Evolutionary conservation across 2,113 vertebrate species (phyloP), one percentile per base, ranked within the genome.

Genomic region (Euleptes europaea): DNA sequence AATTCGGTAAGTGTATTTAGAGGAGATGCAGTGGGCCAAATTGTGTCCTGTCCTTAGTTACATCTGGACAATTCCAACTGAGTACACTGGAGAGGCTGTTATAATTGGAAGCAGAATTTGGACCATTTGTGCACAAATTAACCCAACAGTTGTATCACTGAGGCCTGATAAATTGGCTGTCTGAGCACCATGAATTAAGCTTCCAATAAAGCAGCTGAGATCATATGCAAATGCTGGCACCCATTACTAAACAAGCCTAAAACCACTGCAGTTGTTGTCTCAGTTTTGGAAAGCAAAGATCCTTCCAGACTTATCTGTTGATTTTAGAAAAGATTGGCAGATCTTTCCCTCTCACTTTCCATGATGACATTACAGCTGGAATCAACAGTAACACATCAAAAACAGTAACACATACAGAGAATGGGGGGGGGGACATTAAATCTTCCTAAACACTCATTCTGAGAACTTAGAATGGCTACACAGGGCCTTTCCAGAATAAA

Each of bases 111-210:
- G 28, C 83, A 84, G 77, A 73, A 72, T 79, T 79, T 73, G 67
- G 75, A 33, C 63, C 69, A 87, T 73, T 66, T 83, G 75, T 38
- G 78, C 44, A 81, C 81, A 81, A 82, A 77, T 82, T 81, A 77
- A 88, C 72, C 54, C 69, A 44, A 65, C 54, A 51, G 51, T 76
- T 65, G 28, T 76, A 84, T 47, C 49, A 49, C 9, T 40, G 17
- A 17, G 12, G 35, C 60, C 35, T 85, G 77, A 63, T 70, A 49
- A 81, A 65, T 72, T 77, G 33, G 33, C 67, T 63, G 23, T 71
- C 54, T 63, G 31, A 2, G 26, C n/a, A 47, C 70, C 44, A 26
- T 81, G 33, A 31, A 78, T 71, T 82, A 44, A 71, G 42, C 21
- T 77, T 84, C 78, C 65, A 77, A 40, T 54, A 84, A 81, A 84